Evolutionary conservation across 2,113 vertebrate genomes (phyloP).

Genomic region (Dromiciops gliroides): DNA sequence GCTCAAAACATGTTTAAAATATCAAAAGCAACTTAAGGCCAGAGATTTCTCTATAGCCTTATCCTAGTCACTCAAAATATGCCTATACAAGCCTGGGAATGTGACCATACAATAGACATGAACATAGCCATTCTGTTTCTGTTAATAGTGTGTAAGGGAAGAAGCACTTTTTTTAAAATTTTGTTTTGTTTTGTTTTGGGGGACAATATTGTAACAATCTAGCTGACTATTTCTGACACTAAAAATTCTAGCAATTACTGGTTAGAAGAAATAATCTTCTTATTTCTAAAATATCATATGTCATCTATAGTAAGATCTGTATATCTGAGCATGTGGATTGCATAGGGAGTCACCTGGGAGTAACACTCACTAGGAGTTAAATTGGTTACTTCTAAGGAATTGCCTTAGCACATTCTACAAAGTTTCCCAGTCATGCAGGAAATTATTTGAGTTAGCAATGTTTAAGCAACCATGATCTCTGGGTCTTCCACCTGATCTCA

Average conservation of each 20-base stretch:
- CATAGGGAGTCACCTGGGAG: neutral
- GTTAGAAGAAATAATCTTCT: neutral
- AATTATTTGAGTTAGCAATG: neutral
- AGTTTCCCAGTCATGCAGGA: neutral
- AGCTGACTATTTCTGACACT: neutral
- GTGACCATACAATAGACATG: too few species aligned
- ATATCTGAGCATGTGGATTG: too few species aligned
- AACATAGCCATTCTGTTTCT: neutral
- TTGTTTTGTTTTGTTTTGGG: neutral
- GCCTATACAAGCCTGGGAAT: neutral
- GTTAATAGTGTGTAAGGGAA: neutral
- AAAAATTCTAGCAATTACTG: neutral
- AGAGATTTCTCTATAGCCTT: neutral
- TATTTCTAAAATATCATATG: neutral
- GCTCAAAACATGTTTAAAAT: neutral
- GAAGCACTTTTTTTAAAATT: neutral
- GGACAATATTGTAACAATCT: neutral
- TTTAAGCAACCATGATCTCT: neutral
- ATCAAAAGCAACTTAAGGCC: neutral
- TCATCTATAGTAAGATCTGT: too few species aligned
- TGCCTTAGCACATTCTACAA: neutral
- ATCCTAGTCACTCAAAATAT: neutral
- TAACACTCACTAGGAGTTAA: slow-evolving; percentile 10
- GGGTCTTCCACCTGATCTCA: neutral
- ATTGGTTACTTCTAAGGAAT: neutral